phyloP scores from a whole-genome alignment of 1,140 invertebrate species.

The Hylaeus anthracinus region DNA sequence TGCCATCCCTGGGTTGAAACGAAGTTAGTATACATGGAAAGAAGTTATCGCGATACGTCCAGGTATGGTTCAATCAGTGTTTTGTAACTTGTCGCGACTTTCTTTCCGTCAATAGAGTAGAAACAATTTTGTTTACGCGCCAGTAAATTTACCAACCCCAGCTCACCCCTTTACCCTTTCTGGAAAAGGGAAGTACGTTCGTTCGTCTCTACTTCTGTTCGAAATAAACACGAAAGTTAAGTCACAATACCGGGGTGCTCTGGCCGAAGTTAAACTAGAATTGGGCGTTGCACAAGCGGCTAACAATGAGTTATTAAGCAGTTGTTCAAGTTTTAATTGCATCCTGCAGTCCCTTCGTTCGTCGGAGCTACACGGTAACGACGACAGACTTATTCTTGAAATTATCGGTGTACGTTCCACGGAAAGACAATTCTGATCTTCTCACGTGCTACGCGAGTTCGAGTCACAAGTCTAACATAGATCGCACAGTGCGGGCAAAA shows the following conservation, averaged over 20 bases:
- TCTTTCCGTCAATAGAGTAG: conserved; percentile 8
- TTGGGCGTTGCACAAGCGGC: conserved; percentile 66
- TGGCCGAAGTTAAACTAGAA: conserved; percentile 66
- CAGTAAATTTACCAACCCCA: conserved; percentile 17
- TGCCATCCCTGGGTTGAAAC: no score
- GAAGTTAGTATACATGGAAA: no score
- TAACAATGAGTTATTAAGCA: conserved; percentile 71
- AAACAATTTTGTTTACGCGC: conserved; percentile 28
- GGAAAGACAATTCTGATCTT: not conserved
- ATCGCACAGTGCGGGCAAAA: no score
- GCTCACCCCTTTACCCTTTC: not conserved
- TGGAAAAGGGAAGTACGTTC: conserved; percentile 20
- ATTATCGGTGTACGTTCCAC: conserved; percentile 28
- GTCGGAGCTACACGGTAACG: conserved; percentile 31
- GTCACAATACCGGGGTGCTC: conserved; percentile 37
- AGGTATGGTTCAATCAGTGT: no score
- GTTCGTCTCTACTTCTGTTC: conserved; percentile 17
- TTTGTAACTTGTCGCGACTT: no score
- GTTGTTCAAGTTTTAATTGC: conserved; percentile 74
- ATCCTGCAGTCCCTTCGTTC: conserved; percentile 49
- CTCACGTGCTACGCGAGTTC: not conserved
- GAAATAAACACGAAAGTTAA: conserved; percentile 55
- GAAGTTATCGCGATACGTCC: no score
- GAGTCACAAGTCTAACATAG: no score
- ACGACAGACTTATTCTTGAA: conserved; percentile 53